Evolutionary conservation across 2,113 vertebrate species (phyloP), one percentile per base, ranked within the genome.

Genomic region (Argyrosomus japonicus): DNA sequence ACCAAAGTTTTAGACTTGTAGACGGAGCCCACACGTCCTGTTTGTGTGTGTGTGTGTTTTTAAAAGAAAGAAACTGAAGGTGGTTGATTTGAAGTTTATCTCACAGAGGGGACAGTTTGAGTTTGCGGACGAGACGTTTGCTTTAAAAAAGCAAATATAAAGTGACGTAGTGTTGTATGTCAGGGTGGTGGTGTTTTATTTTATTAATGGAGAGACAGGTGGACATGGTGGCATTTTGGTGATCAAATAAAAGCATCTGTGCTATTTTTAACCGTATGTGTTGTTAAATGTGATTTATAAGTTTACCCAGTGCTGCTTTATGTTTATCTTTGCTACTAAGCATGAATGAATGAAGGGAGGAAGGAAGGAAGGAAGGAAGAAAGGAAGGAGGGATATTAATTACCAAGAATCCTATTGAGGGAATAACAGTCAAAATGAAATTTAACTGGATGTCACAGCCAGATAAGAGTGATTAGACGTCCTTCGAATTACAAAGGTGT

Each of bases 11-110:
- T 95, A 93, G 88, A 82, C 72, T 81, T 68, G 54, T 29, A 67
- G 73, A 70, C 64, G 32, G 93, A 64, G 68, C 86, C 90, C 23
- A 82, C 36, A 95, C 95, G 95, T 97, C 95, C 94, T 94, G 60
- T 93, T 93, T 96, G 96, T 25, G 62, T 96, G 32, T 36, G 32
- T 36, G 32, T 36, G 6, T 36, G 6, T 36, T 50, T 84, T 93
- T 91, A 8, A 40, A 40, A 81, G 85, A 61, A 18, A 69, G 75
- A 88, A 87, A 18, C 29, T 5, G 15, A 19, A 74, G 23, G 50
- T 29, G 54, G 43, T 63, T 83, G 72, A 77, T 72, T 82, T 92
- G 75, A 70, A 71, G 40, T 2, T 58, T 11, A 27, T n/a, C 25
- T 10, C 18, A 15, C 12, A 53, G 54, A 70, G 27, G 45, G 54